Percentiles rank a stretch among this genome's conserved stretches.
These are phyloP conservation scores for Chloroclystis v-ata DNA, from an alignment of 2,888 invertebrate species.

Conservation along the genomic window DNA sequence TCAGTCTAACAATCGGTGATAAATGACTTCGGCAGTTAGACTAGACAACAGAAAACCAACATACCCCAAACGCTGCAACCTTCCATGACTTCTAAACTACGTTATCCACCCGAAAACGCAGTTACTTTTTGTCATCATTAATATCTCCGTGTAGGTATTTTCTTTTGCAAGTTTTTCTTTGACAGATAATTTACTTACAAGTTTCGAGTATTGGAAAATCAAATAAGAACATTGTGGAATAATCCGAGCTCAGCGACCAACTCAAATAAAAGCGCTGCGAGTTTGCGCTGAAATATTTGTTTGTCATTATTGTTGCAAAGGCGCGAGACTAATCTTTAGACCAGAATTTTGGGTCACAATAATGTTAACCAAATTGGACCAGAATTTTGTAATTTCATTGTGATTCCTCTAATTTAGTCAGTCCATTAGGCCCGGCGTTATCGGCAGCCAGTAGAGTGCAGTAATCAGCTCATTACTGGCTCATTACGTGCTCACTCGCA, in stretches of 20 bases:
- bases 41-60: background rate
- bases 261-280: conserved; percentile 8
- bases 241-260: conserved; percentile 8
- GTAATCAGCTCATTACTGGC: conserved; percentile 12
- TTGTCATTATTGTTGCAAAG: conserved; percentile 4
- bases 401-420: background rate
- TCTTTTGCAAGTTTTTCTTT: conserved; percentile 3
- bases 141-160: background rate
- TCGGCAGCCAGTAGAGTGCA: conserved; percentile 1
- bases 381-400: too few species aligned
- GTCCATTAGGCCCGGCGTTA: background rate
- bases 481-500: conserved; percentile 4
- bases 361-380: too few species aligned
- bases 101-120: background rate
- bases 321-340: too few species aligned
- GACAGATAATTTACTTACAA: conserved; percentile 6
- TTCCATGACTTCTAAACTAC: background rate
- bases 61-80: background rate
- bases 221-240: conserved; percentile 11
- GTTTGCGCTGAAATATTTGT: conserved; percentile 5
- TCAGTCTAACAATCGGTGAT: conserved; percentile 7
- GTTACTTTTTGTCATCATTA: conserved; percentile 1
- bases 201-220: conserved; percentile 4
- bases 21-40: conserved; percentile 11
- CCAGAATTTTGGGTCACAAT: too few species aligned